A percentile compares a stretch with the other conserved stretches of the same genome.
Evolutionary conservation across 2,113 vertebrate species (phyloP).

Genomic region (Corythaeola cristata): DNA sequence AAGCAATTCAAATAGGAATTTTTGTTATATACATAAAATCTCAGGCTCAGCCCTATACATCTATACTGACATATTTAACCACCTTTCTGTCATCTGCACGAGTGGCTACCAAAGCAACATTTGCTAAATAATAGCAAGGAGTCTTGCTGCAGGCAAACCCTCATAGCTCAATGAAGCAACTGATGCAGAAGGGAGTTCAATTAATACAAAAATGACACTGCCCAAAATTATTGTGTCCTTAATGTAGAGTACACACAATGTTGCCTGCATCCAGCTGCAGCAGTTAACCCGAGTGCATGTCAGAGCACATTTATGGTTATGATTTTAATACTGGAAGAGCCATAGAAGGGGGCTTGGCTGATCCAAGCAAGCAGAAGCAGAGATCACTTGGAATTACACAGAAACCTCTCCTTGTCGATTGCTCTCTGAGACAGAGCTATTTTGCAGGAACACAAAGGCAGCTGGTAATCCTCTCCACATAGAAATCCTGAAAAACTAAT

Average conservation of each 20-base stretch:
- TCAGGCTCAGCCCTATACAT: not conserved
- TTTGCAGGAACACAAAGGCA: conserved; percentile 1
- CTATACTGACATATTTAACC: not conserved
- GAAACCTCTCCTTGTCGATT: not conserved
- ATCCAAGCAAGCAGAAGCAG: not conserved
- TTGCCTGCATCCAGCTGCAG: not conserved
- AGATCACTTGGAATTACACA: not conserved
- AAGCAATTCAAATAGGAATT: not conserved
- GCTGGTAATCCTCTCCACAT: not conserved
- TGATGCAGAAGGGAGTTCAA: conserved; percentile 54
- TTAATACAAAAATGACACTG: conserved; percentile 50
- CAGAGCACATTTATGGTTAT: not conserved
- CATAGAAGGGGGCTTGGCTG: not conserved
- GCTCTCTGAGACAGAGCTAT: not conserved
- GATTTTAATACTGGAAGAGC: not conserved
- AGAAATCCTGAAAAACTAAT: not conserved
- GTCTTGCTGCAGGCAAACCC: conserved; percentile 23
- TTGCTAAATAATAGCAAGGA: conserved; percentile 35
- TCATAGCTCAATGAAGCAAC: not conserved
- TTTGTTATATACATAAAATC: not conserved
- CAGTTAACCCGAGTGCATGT: not conserved
- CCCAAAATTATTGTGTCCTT: conserved; percentile 1
- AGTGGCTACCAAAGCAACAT: conserved; percentile 32
- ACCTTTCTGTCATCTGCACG: conserved; percentile 14
- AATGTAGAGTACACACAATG: fast-evolving